A percentile compares a stretch with the other conserved stretches of the same genome.
phyloP scores from a whole-genome alignment of 2,113 vertebrate genomes.

The Colistium nudipinnis region DNA sequence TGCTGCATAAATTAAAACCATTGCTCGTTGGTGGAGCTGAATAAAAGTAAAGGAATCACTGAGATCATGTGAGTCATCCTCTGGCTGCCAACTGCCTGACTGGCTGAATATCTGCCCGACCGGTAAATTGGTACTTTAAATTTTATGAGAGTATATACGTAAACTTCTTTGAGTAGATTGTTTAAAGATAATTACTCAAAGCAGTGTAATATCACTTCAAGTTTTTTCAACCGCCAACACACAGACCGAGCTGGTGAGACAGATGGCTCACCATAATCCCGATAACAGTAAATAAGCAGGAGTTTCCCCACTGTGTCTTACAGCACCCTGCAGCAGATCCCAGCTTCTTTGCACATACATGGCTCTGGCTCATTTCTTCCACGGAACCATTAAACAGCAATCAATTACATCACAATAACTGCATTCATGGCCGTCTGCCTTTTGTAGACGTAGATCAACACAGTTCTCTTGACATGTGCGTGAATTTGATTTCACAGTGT shows the following conservation, averaged over 20 bases:
- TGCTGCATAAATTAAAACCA: no score
- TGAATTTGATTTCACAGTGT: background rate
- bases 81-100: no score
- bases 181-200: background rate
- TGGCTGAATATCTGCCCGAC: no score
- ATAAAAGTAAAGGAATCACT: no score
- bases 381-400: constrained; percentile 58
- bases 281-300: constrained; percentile 56
- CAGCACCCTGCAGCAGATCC: constrained; percentile 44
- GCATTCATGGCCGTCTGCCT: constrained; percentile 15
- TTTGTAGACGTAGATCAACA: constrained; percentile 8
- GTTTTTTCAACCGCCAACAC: background rate
- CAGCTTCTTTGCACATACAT: constrained; percentile 16
- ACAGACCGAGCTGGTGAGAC: constrained; percentile 11
- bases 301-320: constrained; percentile 42
- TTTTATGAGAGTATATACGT: no score
- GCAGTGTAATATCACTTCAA: background rate
- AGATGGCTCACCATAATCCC: constrained; percentile 44
- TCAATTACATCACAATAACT: constrained; percentile 48
- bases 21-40: no score
- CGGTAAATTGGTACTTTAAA: no score
- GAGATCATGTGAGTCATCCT: no score
- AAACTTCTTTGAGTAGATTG: background rate
- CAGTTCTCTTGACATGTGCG: constrained; percentile 21
- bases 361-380: constrained; percentile 47